Conservation (phyloP, 2,113 vertebrate species). For the Cepphus grylle region DNA sequence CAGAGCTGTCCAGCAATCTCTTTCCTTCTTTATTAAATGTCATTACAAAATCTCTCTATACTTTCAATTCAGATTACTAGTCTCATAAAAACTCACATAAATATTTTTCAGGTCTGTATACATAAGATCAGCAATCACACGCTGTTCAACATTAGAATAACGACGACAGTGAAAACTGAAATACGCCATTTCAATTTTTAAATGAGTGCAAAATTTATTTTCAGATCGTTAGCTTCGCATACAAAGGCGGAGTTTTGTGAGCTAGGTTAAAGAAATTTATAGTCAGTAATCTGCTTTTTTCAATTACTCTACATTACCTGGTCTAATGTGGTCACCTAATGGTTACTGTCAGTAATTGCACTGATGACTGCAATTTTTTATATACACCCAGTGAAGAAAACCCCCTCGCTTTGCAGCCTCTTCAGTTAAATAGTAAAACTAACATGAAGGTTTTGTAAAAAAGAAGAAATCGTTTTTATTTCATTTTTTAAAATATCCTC, state of each 20-base stretch:
- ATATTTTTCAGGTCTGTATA: not conserved
- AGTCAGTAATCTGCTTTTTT: not conserved
- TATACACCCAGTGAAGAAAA: not conserved
- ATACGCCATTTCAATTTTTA: not conserved
- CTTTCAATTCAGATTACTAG: not conserved
- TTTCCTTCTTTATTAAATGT: slow-evolving; percentile 30
- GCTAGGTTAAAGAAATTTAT: not conserved
- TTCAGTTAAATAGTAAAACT: not conserved
- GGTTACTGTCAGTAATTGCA: slow-evolving; percentile 61
- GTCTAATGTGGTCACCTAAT: slow-evolving; percentile 77
- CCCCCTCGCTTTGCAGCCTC: not conserved
- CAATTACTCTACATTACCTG: not conserved
- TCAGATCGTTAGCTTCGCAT: not conserved
- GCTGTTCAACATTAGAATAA: not conserved
- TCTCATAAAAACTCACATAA: not conserved
- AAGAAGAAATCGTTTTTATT: rapidly evolving
- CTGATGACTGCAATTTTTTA: not conserved
- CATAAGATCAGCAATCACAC: not conserved
- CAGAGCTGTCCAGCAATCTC: not conserved
- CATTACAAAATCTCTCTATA: slow-evolving; percentile 14
- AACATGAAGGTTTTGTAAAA: not conserved
- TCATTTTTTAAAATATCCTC: not conserved
- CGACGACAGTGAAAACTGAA: not conserved
- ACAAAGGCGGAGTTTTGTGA: not conserved
- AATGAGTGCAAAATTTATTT: not conserved